Base-by-base conservation (phyloP, 2,888 invertebrate genomes). In the Tridacna crocea region DNA sequence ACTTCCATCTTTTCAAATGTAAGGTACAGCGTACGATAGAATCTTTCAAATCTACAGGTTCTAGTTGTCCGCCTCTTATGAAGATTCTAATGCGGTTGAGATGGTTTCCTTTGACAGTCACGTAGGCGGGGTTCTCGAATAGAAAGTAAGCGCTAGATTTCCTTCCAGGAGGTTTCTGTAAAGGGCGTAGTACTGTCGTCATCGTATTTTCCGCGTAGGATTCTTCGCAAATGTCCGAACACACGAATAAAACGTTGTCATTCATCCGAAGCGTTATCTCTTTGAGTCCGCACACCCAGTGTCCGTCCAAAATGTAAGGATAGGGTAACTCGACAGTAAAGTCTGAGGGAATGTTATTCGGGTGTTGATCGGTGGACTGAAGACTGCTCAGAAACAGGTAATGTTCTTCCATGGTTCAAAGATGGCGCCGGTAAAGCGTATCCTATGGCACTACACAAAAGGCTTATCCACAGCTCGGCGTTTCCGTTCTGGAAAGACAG, bases 381-480 rank as follows among this genome's bases (percentile, higher is more conserved):
- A 13, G 19, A 22, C 26, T 63, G 63, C 24, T 63, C 26, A 63
- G 63, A 63, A 63, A 63, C 63, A 36, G 66, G 66, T 36, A 66
- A 19, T 66, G 36, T 66, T 36, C 36, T 27, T 66, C 46, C 66
- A 36, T 63, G 63, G 22, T 26, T 26, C 36, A 46, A 15, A 36
- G 66, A 73, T 11, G 80, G 80, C 19, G 66, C 73, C 4, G 80
- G 76, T 47, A 63, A 51, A 48, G 58, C 74, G 72, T 77, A 77
- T 0, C 74, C 68, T 22, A 74, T 77, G 26, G 73, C 72, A 46
- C 82, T 82, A 58, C 81, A 81, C 0, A 82, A 46, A 47, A 74
- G 51, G 72, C 76, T 76, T 17, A 80, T 77, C 80, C 76, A 80
- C 10, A 80, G 63, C n/a, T 82, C 70, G 11, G 36, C 48, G 51